phyloP scores from a whole-genome alignment of 2,888 invertebrate species.

The Acleris emargana region DNA sequence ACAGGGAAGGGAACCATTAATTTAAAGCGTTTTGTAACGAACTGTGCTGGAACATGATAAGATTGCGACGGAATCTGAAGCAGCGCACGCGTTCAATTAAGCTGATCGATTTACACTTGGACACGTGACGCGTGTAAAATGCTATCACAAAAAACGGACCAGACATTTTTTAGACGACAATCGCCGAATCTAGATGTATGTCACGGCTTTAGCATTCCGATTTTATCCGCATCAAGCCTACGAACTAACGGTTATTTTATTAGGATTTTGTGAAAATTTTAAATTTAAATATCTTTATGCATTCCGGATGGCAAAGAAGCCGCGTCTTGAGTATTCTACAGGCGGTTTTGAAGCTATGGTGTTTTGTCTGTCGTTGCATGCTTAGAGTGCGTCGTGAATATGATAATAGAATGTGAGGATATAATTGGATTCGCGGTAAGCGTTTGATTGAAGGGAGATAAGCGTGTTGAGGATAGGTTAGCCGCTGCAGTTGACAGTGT shows the following conservation, averaged over 20 bases:
- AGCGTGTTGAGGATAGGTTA: constrained; percentile 55
- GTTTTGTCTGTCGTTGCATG: constrained; percentile 51
- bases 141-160: constrained; percentile 35
- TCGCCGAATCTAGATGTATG: constrained; percentile 42
- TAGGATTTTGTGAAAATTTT: constrained; percentile 47
- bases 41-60: constrained; percentile 19
- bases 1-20: constrained; percentile 34
- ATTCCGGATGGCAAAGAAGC: constrained; percentile 58
- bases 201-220: constrained; percentile 12
- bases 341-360: constrained; percentile 54
- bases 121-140: constrained; percentile 50
- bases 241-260: constrained; percentile 5
- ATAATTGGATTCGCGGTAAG: constrained; percentile 72
- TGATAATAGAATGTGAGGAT: constrained; percentile 59
- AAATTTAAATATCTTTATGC: constrained; percentile 62
- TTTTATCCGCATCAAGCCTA: constrained; percentile 10
- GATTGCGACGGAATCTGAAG: constrained; percentile 30
- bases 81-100: constrained; percentile 43
- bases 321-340: constrained; percentile 44
- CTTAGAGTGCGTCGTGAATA: constrained; percentile 60
- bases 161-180: constrained; percentile 50
- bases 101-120: constrained; percentile 49
- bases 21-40: constrained; percentile 31
- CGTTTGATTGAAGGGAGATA: constrained; percentile 62
- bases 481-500: constrained; percentile 47